phyloP scores from a whole-genome alignment of 1,140 invertebrate genomes.

The Mamestra configurata region DNA sequence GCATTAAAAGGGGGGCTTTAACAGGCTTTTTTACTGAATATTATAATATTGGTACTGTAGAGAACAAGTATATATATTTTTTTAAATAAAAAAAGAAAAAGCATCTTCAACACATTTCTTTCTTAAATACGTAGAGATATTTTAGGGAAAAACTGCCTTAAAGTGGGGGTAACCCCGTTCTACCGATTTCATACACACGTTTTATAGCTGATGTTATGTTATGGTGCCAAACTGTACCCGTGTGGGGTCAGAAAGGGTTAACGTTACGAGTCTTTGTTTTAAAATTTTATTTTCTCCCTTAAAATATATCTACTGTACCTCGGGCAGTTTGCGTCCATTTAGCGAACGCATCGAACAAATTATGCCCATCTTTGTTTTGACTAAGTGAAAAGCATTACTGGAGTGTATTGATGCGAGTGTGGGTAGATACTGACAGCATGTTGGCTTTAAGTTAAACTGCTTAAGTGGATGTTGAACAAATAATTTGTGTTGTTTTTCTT shows the following conservation, averaged over 20 bases:
- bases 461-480: slow-evolving; percentile 34
- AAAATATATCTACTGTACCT: slow-evolving; percentile 62
- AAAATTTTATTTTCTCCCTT: slow-evolving; percentile 75
- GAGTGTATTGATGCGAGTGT: slow-evolving; percentile 35
- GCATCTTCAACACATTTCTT: too few relatives aligned
- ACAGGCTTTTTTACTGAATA: too few relatives aligned
- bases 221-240: slow-evolving; percentile 59
- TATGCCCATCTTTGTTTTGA: slow-evolving; percentile 67
- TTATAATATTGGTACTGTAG: too few relatives aligned
- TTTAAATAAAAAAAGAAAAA: too few relatives aligned
- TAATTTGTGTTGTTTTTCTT: slow-evolving; percentile 34
- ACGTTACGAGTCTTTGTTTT: slow-evolving; percentile 76
- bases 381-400: slow-evolving; percentile 53
- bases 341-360: slow-evolving; percentile 62
- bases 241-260: slow-evolving; percentile 70
- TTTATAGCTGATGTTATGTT: slow-evolving; percentile 52
- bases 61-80: too few relatives aligned
- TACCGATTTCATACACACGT: slow-evolving; percentile 49
- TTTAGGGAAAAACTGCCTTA: neutral
- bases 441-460: slow-evolving; percentile 43
- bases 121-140: too few relatives aligned
- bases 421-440: slow-evolving; percentile 43
- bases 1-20: too few relatives aligned
- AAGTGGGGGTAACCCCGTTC: slow-evolving; percentile 10
- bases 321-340: slow-evolving; percentile 65